Evolutionary conservation across 2,797 vertebrate species (phyloP).

Genomic region (Aeoliscus strigatus): DNA sequence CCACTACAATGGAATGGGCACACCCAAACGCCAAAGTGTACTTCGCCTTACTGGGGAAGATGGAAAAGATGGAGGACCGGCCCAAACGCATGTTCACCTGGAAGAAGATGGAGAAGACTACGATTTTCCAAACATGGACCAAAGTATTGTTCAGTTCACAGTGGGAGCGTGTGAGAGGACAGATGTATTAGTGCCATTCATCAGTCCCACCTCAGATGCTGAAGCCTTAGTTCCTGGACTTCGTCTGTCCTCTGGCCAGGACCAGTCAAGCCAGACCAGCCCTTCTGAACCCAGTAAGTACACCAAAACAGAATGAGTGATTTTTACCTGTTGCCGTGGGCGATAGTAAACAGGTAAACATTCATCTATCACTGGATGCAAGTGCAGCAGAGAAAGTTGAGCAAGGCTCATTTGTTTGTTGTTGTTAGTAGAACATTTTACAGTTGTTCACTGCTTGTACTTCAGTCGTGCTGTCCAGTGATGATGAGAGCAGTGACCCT

Average conservation of each 20-base stretch:
- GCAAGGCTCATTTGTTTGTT: too few relatives aligned
- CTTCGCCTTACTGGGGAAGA: constrained; percentile 50
- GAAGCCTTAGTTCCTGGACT: not conserved
- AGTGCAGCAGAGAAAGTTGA: too few relatives aligned
- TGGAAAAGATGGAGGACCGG: constrained; percentile 13
- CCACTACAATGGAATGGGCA: constrained; percentile 39
- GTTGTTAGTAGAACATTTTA: not conserved
- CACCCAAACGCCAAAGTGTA: constrained; percentile 52
- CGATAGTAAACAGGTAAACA: too few relatives aligned
- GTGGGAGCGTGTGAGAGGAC: constrained; percentile 39
- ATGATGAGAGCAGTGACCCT: constrained; percentile 72
- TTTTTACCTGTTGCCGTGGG: too few relatives aligned
- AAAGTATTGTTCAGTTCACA: constrained; percentile 45
- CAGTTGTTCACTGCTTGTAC: constrained; percentile 1
- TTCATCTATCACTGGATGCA: too few relatives aligned
- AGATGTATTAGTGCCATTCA: constrained; percentile 17
- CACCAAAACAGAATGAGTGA: not conserved
- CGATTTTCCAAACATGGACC: constrained; percentile 34
- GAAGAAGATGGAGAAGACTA: constrained; percentile 18
- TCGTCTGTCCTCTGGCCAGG: constrained; percentile 4
- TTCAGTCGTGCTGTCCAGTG: constrained; percentile 92
- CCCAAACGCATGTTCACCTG: not conserved
- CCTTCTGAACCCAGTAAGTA: constrained; percentile 70
- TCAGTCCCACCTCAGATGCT: not conserved
- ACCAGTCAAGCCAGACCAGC: constrained; percentile 6